Base-by-base conservation (phyloP, 2,113 vertebrate species). In the Percina caprodes region DNA sequence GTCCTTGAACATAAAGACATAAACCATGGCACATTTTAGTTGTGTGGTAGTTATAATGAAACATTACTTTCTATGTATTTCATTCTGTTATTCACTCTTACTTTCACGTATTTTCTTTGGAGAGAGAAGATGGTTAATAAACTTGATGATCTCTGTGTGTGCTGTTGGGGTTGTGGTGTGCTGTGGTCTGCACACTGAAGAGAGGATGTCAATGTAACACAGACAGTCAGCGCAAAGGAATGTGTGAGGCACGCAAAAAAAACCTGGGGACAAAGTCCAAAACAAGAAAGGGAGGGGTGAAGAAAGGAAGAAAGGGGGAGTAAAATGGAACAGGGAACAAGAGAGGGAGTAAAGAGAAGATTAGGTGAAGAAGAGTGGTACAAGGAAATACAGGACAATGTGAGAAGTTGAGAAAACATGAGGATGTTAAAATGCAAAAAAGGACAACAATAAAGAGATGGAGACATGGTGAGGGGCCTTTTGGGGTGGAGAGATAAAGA, bases 221-320 rank as follows among this genome's bases (percentile, higher is more conserved):
- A 80, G 66, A 75, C 69, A 93, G 93, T 94, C 93, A 94, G 85
- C 5, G 76, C 84, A 70, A 82, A 93, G 90, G 93, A 95, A 95
- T 95, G 93, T 83, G 80, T 82, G 85, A 93, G 90, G 90, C 89
- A 90, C 5, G 80, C 87, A 80, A 82, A 86, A 87, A 87, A 79
- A 23, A 85, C 82, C 79, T 59, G 69, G 85, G 86, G 88, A 86
- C 73, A 72, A 79, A 68, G 74, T 85, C 84, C 52, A 86, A 77
- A 81, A 74, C 67, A 80, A 78, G 71, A 77, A 80, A 80, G 79
- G 82, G 84, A 84, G 82, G 82, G 69, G 77, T 45, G 62, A 69
- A 76, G 59, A 68, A 70, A 79, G 75, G 62, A 86, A 71, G 73
- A 75, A 78, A 24, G 12, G 52, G 66, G 49, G 73, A 51, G 52